Base-by-base conservation (phyloP, 2,888 invertebrate genomes). In the Scaptomyza polygonia region DNA sequence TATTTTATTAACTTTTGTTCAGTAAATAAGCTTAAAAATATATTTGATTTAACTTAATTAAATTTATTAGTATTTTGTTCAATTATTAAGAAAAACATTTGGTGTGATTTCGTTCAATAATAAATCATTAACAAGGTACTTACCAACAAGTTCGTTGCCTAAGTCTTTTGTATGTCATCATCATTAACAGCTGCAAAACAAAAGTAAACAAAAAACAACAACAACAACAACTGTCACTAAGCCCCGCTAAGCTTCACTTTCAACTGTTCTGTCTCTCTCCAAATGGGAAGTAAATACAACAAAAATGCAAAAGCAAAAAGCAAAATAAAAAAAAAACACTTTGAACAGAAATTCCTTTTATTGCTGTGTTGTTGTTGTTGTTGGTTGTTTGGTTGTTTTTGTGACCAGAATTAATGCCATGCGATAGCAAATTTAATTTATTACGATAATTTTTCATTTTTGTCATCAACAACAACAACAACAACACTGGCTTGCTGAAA, bases 391-490 rank as follows among this genome's bases (percentile, higher is more conserved):
- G n/a, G n/a, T n/a, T n/a, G n/a, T n/a, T n/a, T n/a, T 67, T 73
- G 76, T 71, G 67, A 57, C 56, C 74, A 75, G 84, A 89, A 88
- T 88, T 88, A 89, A 88, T 88, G 88, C 83, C 73, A 79, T 70
- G 79, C 86, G 90, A 89, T 89, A 89, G 88, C 82, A 88, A 90
- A 88, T 88, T 88, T 88, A 89, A 89, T 89, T 89, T 89, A 89
- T 90, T 83, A 88, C 87, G 88, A 88, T 86, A 84, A 89, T 89
- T 90, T 89, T 88, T 89, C 86, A 88, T 89, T 85, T 87, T 87
- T 83, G 87, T 86, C 83, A 86, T 85, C 82, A 55, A 30, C 63
- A 63, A 63, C 34, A 64, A 63, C 55, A 59, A 54, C 67, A 47
- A 58, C 34, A 56, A 45, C 34, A 56, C 58, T 69, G 56, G 61